Percentiles rank a stretch among this genome's conserved stretches.
Conservation (phyloP, 2,113 vertebrate species). For the Phyllostomus discolor region DNA sequence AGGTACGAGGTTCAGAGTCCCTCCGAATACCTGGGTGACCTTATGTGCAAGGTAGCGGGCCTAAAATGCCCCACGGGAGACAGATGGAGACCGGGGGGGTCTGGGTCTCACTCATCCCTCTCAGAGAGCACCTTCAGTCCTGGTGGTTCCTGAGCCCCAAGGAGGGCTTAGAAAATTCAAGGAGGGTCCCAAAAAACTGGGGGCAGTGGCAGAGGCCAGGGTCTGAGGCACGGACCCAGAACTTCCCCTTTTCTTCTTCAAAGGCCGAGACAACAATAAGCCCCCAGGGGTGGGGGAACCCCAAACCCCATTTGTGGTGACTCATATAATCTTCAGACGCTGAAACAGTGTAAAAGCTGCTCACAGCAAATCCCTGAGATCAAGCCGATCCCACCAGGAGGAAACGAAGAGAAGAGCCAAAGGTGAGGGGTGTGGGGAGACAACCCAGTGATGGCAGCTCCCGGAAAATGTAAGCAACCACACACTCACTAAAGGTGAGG, state of each 20-base stretch:
- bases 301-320: background rate
- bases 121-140: background rate
- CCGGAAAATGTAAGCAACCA: background rate
- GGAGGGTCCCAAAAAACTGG: background rate
- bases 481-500: background rate
- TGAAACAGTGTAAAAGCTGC: background rate
- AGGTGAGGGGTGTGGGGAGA: fast-evolving
- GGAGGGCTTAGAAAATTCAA: background rate
- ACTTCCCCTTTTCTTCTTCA: background rate
- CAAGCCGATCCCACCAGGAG: background rate
- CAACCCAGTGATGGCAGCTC: background rate
- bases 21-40: background rate
- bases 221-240: background rate
- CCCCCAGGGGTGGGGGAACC: background rate
- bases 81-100: background rate
- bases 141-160: background rate
- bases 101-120: background rate
- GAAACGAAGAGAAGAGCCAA: background rate
- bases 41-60: background rate
- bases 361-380: background rate
- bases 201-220: fast-evolving
- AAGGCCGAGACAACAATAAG: background rate
- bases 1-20: background rate
- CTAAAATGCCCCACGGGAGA: background rate
- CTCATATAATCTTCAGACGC: background rate